A percentile compares a stretch with the other conserved stretches of the same genome.
Conservation (phyloP, 2,113 vertebrate species). For the Sceloporus tristichus region DNA sequence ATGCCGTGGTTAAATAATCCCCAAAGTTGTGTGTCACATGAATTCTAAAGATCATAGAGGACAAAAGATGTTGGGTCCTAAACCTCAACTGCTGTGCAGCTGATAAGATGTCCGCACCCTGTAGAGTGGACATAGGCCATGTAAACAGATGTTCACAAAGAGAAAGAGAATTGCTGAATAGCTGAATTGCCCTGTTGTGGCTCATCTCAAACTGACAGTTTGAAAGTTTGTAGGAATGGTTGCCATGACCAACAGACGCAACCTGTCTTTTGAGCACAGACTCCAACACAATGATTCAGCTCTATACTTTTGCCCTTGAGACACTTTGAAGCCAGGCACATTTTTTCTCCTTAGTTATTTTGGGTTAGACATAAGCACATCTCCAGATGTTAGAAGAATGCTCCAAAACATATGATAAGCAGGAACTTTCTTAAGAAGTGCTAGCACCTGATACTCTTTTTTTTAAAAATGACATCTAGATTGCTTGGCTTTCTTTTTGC, state of each 20-base stretch:
- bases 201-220: slow-evolving; percentile 76
- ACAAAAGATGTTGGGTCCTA: slow-evolving; percentile 51
- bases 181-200: slow-evolving; percentile 72
- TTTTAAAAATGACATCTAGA: slow-evolving; percentile 5
- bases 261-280: slow-evolving; percentile 68
- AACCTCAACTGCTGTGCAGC: slow-evolving; percentile 34
- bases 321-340: slow-evolving; percentile 65
- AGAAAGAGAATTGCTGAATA: slow-evolving; percentile 71
- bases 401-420: slow-evolving; percentile 50
- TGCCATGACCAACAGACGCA: slow-evolving; percentile 75
- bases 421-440: slow-evolving; percentile 7
- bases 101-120: slow-evolving; percentile 66
- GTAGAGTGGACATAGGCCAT: slow-evolving; percentile 61
- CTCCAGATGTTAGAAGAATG: slow-evolving; percentile 71
- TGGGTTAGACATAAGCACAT: slow-evolving; percentile 66
- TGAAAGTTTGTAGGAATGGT: slow-evolving; percentile 71
- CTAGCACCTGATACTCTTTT: slow-evolving; percentile 34
- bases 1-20: slow-evolving; percentile 37
- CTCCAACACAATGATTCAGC: slow-evolving; percentile 83
- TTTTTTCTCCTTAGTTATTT: slow-evolving; percentile 68
- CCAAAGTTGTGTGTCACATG: not conserved
- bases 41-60: slow-evolving; percentile 1
- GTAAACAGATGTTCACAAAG: slow-evolving; percentile 74
- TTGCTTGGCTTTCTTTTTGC: slow-evolving; percentile 51
- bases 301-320: slow-evolving; percentile 71